Percentiles rank a stretch among this genome's conserved stretches.
phyloP scores from a whole-genome alignment of 2,113 vertebrate genomes.

The Cnemophilus loriae region DNA sequence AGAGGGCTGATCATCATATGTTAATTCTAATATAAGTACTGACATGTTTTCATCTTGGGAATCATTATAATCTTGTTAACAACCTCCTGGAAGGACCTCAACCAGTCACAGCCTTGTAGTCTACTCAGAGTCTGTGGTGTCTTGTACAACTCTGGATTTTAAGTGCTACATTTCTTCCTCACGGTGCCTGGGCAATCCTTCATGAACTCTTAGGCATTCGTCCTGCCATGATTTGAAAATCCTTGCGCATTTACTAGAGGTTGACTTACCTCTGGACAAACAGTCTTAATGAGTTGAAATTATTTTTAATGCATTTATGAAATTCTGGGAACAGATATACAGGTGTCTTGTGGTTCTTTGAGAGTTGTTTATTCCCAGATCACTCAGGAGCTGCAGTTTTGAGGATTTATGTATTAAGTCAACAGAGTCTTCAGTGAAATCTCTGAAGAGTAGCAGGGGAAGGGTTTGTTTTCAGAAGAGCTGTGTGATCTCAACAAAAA shows the following conservation, averaged over 20 bases:
- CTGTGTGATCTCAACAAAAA: neutral
- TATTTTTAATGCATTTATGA: neutral
- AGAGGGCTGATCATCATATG: neutral
- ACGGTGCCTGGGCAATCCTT: neutral
- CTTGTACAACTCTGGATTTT: neutral
- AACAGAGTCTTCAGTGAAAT: neutral
- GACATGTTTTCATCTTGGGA: neutral
- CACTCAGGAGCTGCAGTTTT: neutral
- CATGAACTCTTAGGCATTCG: neutral
- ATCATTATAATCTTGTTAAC: neutral
- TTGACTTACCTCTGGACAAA: neutral
- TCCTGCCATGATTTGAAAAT: neutral
- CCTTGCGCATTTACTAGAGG: neutral
- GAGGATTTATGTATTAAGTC: neutral
- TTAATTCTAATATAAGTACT: neutral
- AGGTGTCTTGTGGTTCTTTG: neutral
- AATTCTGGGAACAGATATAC: neutral
- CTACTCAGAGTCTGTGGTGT: neutral
- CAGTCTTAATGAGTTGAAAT: neutral
- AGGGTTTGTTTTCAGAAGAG: neutral
- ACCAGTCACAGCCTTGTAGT: neutral
- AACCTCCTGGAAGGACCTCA: neutral
- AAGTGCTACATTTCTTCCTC: neutral
- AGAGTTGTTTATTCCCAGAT: neutral
- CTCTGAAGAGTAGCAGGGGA: neutral